Percentiles rank a stretch among this genome's conserved stretches.
Conservation (phyloP, 2,113 vertebrate species). For the Lasiurus cinereus region DNA sequence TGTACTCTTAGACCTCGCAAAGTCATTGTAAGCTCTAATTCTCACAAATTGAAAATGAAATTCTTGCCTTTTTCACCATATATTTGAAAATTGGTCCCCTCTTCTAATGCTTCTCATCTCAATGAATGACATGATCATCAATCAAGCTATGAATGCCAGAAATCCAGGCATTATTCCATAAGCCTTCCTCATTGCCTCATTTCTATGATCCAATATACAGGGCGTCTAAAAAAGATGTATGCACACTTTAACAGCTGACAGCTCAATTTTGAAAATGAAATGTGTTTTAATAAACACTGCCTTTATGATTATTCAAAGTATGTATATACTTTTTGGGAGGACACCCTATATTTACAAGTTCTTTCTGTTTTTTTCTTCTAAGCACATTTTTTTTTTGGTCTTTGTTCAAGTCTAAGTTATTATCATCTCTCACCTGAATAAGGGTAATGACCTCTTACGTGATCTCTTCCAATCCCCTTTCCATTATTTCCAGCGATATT, state of each 20-base stretch:
- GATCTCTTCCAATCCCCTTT: background rate
- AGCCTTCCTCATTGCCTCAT: background rate
- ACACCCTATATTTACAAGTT: background rate
- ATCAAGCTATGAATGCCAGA: background rate
- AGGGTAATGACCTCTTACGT: background rate
- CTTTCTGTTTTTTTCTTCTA: conserved; percentile 18
- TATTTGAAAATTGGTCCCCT: background rate
- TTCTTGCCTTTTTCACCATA: background rate
- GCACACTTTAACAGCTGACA: no score
- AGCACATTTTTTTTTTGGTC: background rate
- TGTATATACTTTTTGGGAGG: no score
- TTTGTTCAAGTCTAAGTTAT: background rate
- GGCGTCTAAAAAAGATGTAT: no score
- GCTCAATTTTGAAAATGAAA: no score
- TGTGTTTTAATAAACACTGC: no score
- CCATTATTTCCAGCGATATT: background rate
- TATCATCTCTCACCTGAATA: background rate
- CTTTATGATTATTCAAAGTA: no score
- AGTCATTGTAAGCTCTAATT: background rate
- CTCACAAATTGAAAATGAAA: background rate
- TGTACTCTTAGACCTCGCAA: background rate
- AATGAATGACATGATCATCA: background rate
- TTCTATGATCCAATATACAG: background rate
- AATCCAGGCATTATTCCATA: background rate
- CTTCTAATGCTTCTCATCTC: background rate